Conservation (phyloP, 2,888 invertebrate genomes). For the Lamellibrachia satsuma region DNA sequence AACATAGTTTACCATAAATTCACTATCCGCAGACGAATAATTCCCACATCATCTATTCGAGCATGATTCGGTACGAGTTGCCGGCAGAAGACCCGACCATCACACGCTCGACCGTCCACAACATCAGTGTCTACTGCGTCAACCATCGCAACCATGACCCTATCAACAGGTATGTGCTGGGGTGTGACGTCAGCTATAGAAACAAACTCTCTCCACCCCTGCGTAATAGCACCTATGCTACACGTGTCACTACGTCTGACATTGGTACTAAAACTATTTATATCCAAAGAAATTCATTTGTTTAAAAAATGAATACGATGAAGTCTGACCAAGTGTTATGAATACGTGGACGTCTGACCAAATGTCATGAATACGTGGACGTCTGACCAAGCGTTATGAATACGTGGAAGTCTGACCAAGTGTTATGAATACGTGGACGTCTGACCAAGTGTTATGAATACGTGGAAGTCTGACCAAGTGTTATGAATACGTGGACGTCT, state of each 20-base stretch:
- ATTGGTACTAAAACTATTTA: background rate
- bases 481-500: too few relatives aligned
- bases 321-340: too few relatives aligned
- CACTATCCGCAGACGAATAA: constrained; percentile 49
- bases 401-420: too few relatives aligned
- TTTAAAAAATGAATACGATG: background rate
- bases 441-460: too few relatives aligned
- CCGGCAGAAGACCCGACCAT: constrained; percentile 41
- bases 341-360: too few relatives aligned
- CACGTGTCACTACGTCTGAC: background rate
- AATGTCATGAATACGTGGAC: too few relatives aligned
- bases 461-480: too few relatives aligned
- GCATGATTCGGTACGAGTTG: constrained; percentile 49
- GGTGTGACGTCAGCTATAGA: too few relatives aligned
- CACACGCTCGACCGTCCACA: constrained; percentile 51
- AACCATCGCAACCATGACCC: constrained; percentile 48
- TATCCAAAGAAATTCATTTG: background rate
- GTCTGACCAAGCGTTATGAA: too few relatives aligned
- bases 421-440: too few relatives aligned
- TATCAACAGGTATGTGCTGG: constrained; percentile 38
- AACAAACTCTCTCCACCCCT: too few relatives aligned
- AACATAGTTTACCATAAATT: background rate
- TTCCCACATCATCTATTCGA: constrained; percentile 56
- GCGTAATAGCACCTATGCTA: background rate
- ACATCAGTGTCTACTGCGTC: constrained; percentile 51